Percentiles rank a stretch among this genome's conserved stretches.
These are phyloP conservation scores for Halcyon chelicuti DNA, from an alignment of 2,797 vertebrate genomes.

Conservation along the genomic window DNA sequence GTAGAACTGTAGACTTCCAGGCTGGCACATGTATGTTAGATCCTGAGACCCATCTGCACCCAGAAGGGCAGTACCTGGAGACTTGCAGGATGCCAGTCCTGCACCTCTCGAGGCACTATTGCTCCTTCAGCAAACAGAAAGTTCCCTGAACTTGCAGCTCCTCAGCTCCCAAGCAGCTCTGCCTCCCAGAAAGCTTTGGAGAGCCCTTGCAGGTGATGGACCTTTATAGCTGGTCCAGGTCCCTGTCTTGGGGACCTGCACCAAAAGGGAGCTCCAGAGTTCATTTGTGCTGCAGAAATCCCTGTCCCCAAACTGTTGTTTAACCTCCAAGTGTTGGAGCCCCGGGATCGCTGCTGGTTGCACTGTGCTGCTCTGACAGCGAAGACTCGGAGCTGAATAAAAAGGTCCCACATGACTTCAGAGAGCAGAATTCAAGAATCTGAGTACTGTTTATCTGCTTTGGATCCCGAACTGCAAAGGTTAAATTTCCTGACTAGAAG, in stretches of 20 bases:
- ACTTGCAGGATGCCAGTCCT: not conserved
- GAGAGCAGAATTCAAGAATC: not conserved
- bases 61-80: rapidly evolving
- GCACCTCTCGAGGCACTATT: not conserved
- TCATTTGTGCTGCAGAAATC: not conserved
- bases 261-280: not conserved
- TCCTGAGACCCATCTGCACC: rapidly evolving
- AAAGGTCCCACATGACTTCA: not conserved
- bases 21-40: rapidly evolving
- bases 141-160: not conserved
- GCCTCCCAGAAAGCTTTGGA: not conserved
- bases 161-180: not conserved
- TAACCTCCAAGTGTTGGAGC: not conserved
- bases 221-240: not conserved
- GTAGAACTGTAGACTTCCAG: not conserved
- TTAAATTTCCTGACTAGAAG: not conserved
- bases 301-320: not conserved
- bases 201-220: not conserved
- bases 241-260: no score
- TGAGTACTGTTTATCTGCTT: not conserved
- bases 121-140: not conserved
- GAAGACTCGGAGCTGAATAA: not conserved
- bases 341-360: not conserved
- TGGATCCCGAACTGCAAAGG: not conserved
- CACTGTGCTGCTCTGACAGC: not conserved